phyloP scores from a whole-genome alignment of 2,113 vertebrate species.

The Oceanites oceanicus region DNA sequence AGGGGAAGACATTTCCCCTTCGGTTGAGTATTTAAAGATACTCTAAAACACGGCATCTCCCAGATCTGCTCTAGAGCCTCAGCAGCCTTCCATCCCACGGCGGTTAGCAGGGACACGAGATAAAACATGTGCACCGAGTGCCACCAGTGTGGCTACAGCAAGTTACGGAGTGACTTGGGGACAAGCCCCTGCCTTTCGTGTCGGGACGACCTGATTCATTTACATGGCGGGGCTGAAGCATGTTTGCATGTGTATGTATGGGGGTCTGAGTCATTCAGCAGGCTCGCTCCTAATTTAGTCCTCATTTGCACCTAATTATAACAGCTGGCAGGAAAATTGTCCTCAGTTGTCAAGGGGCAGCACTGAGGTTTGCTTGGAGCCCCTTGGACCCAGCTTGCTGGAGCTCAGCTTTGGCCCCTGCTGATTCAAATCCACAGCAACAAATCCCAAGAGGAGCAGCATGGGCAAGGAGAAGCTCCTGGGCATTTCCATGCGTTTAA shows the following conservation, averaged over 20 bases:
- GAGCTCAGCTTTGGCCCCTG: background rate
- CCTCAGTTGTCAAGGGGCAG: background rate
- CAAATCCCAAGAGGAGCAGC: background rate
- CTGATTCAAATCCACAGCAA: background rate
- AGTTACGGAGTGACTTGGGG: rapidly evolving
- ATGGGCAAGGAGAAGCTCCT: background rate
- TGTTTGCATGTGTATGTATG: rapidly evolving
- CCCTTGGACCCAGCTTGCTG: rapidly evolving
- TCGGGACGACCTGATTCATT: rapidly evolving
- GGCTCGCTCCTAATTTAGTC: background rate
- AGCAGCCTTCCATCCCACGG: background rate
- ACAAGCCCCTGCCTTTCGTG: background rate
- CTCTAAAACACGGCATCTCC: background rate
- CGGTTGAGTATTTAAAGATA: background rate
- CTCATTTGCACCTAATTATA: background rate
- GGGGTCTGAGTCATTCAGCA: background rate
- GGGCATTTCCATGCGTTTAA: background rate
- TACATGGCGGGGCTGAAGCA: rapidly evolving
- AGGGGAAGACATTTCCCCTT: background rate
- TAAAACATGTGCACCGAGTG: rapidly evolving
- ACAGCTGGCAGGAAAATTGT: background rate
- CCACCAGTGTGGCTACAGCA: background rate
- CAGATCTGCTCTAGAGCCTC: background rate
- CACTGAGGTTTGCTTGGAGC: background rate
- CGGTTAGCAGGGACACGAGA: background rate